Percentiles rank a stretch among this genome's conserved stretches.
phyloP scores from a whole-genome alignment of 2,888 invertebrate genomes.

The Acheta domesticus region DNA sequence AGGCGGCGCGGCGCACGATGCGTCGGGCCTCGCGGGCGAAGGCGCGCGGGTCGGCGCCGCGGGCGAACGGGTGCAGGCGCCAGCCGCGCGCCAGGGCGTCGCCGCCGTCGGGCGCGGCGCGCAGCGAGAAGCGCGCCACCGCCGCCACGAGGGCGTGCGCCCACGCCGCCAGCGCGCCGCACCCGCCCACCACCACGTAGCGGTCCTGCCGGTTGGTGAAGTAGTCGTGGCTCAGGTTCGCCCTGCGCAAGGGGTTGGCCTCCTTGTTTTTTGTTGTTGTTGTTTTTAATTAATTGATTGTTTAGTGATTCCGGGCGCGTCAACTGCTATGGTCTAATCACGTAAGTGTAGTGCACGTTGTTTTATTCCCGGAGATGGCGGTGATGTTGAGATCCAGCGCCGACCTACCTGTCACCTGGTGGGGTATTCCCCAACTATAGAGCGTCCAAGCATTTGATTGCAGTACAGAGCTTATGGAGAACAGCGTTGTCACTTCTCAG shows the following conservation, averaged over 20 bases:
- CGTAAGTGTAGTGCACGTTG: no score
- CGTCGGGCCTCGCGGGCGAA: background rate
- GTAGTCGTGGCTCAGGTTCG: slow-evolving; percentile 96
- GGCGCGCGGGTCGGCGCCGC: slow-evolving; percentile 48
- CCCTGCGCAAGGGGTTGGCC: slow-evolving; percentile 51
- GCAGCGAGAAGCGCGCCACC: slow-evolving; percentile 60
- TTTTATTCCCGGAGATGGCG: no score
- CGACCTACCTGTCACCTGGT: no score
- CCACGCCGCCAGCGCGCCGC: slow-evolving; percentile 72
- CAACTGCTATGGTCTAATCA: no score
- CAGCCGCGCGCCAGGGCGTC: slow-evolving; percentile 51
- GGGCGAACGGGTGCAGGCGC: slow-evolving; percentile 62
- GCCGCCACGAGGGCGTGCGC: slow-evolving; percentile 70
- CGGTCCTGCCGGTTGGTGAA: slow-evolving; percentile 96
- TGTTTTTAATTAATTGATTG: no score
- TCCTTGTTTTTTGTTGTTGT: no score
- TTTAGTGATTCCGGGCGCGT: no score
- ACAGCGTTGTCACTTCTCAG: no score
- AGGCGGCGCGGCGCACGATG: background rate
- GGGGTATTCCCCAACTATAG: no score
- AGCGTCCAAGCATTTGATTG: no score
- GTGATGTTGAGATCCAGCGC: no score
- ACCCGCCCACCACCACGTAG: slow-evolving; percentile 83
- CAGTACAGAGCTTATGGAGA: no score
- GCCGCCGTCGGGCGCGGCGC: slow-evolving; percentile 49